Evolutionary conservation across 2,113 vertebrate species (phyloP).

Genomic region (Gymnorhina tibicen): DNA sequence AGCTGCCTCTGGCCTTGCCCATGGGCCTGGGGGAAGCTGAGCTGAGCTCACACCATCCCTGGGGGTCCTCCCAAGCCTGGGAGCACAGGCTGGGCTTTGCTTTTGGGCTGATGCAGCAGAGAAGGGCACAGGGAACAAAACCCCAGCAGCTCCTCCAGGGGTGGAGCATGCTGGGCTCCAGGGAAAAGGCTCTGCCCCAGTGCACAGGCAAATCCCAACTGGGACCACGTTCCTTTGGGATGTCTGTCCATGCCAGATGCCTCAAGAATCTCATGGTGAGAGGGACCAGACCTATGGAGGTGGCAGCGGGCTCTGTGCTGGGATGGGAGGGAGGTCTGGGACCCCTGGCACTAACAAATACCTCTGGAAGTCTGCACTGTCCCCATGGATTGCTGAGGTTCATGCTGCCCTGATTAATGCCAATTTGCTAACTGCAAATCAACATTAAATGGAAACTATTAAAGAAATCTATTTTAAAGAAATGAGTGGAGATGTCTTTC

Average conservation of each 20-base stretch:
- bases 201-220: not conserved
- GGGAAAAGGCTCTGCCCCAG: not conserved
- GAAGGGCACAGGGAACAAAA: not conserved
- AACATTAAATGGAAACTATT: conserved; percentile 73
- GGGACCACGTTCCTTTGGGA: not conserved
- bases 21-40: not conserved
- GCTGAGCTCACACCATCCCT: not conserved
- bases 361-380: not conserved
- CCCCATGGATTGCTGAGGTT: not conserved
- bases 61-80: not conserved
- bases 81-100: not conserved
- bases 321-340: not conserved
- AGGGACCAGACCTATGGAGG: not conserved
- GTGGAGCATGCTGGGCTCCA: accelerated
- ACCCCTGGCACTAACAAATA: not conserved
- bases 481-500: conserved; percentile 30
- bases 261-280: not conserved
- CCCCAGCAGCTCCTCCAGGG: not conserved
- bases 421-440: conserved; percentile 74
- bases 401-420: conserved; percentile 51
- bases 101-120: not conserved
- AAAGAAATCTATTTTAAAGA: conserved; percentile 80
- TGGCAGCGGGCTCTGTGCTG: not conserved
- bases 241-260: not conserved
- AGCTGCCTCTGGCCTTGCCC: not conserved